Evolutionary conservation across 2,888 invertebrate genomes (phyloP).

Genomic region (Spilarctia lutea): DNA sequence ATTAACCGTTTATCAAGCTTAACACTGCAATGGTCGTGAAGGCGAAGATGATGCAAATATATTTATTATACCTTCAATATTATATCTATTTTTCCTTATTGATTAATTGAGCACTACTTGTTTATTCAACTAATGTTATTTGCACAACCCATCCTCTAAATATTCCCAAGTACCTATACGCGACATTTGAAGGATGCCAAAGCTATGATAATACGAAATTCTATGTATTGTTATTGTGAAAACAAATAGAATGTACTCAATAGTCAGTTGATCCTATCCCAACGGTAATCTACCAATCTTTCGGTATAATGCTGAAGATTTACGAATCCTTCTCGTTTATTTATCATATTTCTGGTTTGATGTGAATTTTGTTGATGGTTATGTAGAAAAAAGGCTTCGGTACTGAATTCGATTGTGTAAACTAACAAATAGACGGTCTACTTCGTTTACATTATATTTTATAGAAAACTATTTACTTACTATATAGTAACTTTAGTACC

Average conservation of each 20-base stretch:
- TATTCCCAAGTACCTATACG: slow-evolving; percentile 9
- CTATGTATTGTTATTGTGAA: slow-evolving; percentile 21
- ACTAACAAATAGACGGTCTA: not conserved
- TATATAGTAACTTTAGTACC: not conserved
- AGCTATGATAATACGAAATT: slow-evolving; percentile 9
- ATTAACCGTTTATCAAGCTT: not conserved
- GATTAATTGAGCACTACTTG: not conserved
- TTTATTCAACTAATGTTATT: slow-evolving; percentile 3
- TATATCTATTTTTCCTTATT: not conserved
- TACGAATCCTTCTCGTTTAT: slow-evolving; percentile 16
- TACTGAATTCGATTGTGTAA: not conserved
- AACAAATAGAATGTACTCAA: slow-evolving; percentile 42
- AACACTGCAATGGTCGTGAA: not conserved
- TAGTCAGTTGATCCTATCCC: slow-evolving; percentile 28
- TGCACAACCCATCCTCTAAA: not conserved
- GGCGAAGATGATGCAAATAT: not conserved
- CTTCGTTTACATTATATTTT: not conserved
- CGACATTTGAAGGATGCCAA: slow-evolving; percentile 21
- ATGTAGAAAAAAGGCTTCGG: not conserved
- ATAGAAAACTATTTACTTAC: not conserved
- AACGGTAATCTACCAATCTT: slow-evolving; percentile 43
- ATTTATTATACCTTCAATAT: not conserved
- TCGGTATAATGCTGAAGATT: slow-evolving; percentile 24
- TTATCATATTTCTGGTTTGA: not conserved
- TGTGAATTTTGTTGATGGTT: not conserved